These are phyloP conservation scores for Istiophorus platypterus DNA, from an alignment of 2,113 vertebrate species.

Conservation along the genomic window DNA sequence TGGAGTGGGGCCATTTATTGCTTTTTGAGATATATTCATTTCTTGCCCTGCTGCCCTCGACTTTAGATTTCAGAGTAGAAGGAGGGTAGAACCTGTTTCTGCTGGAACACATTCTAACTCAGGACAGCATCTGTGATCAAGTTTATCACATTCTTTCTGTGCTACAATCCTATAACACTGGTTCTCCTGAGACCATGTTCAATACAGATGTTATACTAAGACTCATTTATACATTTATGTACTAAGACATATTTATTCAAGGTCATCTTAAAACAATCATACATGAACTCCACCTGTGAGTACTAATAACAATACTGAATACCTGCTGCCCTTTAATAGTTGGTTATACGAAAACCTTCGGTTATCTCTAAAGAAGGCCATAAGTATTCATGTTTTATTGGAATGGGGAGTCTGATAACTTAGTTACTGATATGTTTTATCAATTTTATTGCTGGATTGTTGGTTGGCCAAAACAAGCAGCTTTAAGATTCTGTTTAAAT, in stretches of 20 bases:
- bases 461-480: too few relatives aligned
- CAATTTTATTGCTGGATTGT: not conserved
- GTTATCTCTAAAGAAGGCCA: not conserved
- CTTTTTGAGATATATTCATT: slow-evolving; percentile 89
- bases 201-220: not conserved
- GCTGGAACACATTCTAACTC: slow-evolving; percentile 46
- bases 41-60: slow-evolving; percentile 82
- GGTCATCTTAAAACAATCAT: not conserved
- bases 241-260: slow-evolving; percentile 2
- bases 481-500: too few relatives aligned
- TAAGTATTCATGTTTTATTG: not conserved
- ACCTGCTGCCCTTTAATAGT: not conserved
- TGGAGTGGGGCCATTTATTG: slow-evolving; percentile 83
- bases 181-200: not conserved
- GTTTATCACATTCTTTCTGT: slow-evolving; percentile 7
- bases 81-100: slow-evolving; percentile 29
- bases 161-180: not conserved
- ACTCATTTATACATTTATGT: slow-evolving; percentile 9
- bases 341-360: too few relatives aligned
- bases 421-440: not conserved
- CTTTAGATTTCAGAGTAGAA: slow-evolving; percentile 74
- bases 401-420: not conserved
- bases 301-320: not conserved
- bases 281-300: not conserved
- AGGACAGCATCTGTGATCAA: slow-evolving; percentile 18